These are phyloP conservation scores for Diabrotica undecimpunctata DNA, from an alignment of 1,140 invertebrate species.

Conservation along the genomic window DNA sequence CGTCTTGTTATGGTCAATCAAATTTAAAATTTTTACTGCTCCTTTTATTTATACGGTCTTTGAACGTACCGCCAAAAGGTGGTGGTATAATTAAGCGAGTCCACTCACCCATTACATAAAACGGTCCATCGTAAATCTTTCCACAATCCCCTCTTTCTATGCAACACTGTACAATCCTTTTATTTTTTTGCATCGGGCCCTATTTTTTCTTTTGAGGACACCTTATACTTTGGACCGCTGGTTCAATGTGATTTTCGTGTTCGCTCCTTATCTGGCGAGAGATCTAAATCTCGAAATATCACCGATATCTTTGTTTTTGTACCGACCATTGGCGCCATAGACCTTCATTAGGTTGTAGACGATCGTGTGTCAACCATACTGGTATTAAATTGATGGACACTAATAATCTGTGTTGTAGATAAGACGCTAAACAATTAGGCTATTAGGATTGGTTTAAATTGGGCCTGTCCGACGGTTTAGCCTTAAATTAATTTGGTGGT, in stretches of 20 bases:
- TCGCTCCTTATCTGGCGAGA: conserved; percentile 37
- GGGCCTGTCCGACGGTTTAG: background rate
- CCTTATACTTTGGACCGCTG: conserved; percentile 34
- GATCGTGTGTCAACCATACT: conserved; percentile 25
- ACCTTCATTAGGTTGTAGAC: conserved; percentile 30
- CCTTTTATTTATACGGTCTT: conserved; percentile 23
- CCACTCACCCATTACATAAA: conserved; percentile 44
- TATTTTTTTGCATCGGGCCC: conserved; percentile 12
- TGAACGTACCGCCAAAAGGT: conserved; percentile 41
- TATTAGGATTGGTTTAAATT: conserved; percentile 17
- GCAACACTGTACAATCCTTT: conserved; percentile 17
- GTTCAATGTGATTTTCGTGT: conserved; percentile 39
- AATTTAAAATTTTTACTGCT: too few relatives aligned
- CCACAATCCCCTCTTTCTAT: conserved; percentile 7
- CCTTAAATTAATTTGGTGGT: background rate
- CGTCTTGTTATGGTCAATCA: too few relatives aligned
- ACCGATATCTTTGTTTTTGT: conserved; percentile 37
- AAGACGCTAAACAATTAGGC: conserved; percentile 16
- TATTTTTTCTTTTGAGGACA: conserved; percentile 34
- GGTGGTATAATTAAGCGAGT: conserved; percentile 45
- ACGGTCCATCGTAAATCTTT: conserved; percentile 42
- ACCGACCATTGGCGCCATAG: conserved; percentile 35
- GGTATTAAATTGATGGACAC: conserved; percentile 26
- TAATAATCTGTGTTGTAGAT: conserved; percentile 25
- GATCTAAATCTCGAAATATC: conserved; percentile 40